These are phyloP conservation scores for Sebastes melanostomus DNA, from an alignment of 2,797 vertebrate species.

Conservation along the genomic window DNA sequence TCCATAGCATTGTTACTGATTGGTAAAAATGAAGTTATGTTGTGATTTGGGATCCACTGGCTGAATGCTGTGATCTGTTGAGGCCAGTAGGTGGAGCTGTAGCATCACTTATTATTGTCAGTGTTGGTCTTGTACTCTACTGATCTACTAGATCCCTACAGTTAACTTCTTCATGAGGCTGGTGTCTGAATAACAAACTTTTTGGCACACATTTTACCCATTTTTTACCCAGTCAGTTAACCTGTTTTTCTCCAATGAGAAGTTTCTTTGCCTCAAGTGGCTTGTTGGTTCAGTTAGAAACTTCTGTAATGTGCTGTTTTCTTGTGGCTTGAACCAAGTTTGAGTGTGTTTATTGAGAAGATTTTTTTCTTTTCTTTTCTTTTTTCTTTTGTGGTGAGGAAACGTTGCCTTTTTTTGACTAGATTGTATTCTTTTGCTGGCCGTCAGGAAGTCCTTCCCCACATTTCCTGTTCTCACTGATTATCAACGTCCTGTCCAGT, in stretches of 20 bases:
- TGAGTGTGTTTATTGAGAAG: conserved; percentile 33
- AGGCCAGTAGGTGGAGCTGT: conserved; percentile 74
- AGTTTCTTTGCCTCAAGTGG: not conserved
- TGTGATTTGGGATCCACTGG: not conserved
- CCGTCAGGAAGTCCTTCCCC: conserved; percentile 83
- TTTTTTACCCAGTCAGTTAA: not conserved
- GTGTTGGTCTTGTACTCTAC: not conserved
- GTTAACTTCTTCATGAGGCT: not conserved
- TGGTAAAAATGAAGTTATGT: not conserved
- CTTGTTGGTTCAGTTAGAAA: not conserved
- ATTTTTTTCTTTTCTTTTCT: not conserved
- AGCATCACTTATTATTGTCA: conserved; percentile 15
- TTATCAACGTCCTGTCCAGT: conserved; percentile 86
- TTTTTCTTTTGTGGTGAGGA: conserved; percentile 32
- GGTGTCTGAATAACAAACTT: not conserved
- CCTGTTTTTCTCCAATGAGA: not conserved
- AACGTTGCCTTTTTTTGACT: conserved; percentile 59
- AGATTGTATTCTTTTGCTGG: conserved; percentile 77
- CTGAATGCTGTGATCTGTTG: not conserved
- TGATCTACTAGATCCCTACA: not conserved
- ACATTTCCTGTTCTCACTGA: conserved; percentile 84
- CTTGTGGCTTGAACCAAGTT: not conserved
- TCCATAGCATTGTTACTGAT: not conserved
- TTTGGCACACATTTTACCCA: not conserved
- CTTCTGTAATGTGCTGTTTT: not conserved